These are phyloP conservation scores for Eristalinus sepulchralis DNA, from an alignment of 2,888 invertebrate species.

Conservation along the genomic window DNA sequence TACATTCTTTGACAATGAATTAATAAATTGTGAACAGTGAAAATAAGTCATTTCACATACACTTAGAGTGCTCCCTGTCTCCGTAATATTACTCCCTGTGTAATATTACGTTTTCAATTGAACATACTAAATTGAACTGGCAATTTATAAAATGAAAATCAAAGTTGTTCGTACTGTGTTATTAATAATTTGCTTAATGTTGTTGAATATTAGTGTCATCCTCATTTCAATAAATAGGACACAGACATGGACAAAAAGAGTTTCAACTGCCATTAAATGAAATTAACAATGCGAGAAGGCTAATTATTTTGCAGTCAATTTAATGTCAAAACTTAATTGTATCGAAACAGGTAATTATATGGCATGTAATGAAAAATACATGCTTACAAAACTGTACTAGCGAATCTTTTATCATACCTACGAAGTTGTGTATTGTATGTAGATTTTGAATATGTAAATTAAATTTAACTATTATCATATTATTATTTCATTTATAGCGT, in stretches of 20 bases:
- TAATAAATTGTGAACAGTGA: too few species aligned
- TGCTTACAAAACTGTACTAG: too few species aligned
- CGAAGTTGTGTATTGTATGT: too few species aligned
- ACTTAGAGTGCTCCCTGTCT: too few species aligned
- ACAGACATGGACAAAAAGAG: neutral
- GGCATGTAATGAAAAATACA: neutral
- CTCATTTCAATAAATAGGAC: neutral
- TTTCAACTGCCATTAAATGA: neutral
- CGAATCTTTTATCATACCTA: too few species aligned
- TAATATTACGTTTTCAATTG: neutral
- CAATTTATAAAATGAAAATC: neutral
- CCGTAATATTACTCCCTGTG: neutral
- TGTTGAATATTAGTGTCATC: neutral
- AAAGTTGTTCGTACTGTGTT: neutral
- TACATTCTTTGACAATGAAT: too few species aligned
- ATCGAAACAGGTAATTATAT: neutral
- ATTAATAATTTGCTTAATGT: neutral
- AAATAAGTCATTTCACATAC: too few species aligned
- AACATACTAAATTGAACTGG: neutral
- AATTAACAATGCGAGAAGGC: neutral
- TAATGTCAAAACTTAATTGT: neutral
- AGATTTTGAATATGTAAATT: too few species aligned
- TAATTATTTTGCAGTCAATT: neutral
- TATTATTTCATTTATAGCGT: too few species aligned
- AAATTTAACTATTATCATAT: too few species aligned